These are phyloP conservation scores for Chrysomela aeneicollis DNA, from an alignment of 2,888 invertebrate species.

Conservation along the genomic window DNA sequence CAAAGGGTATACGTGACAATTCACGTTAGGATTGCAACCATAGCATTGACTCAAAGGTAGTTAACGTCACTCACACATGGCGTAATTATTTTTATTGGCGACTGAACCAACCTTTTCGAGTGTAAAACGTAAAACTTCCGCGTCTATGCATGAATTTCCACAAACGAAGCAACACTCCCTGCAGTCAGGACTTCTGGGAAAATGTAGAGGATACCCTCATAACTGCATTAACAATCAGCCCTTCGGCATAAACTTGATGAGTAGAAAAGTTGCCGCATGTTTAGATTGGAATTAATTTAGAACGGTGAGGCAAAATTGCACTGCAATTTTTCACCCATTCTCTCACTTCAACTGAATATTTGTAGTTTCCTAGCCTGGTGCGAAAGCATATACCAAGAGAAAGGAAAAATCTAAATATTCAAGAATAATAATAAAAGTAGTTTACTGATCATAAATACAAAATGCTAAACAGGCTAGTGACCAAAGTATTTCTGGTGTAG, in stretches of 20 bases:
- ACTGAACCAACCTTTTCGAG: conserved; percentile 19
- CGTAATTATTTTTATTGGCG: conserved; percentile 22
- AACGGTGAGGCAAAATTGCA: conserved; percentile 7
- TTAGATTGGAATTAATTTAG: conserved; percentile 28
- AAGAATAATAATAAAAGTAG: no score
- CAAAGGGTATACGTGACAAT: not conserved
- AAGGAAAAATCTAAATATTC: no score
- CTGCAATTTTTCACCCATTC: not conserved
- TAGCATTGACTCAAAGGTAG: not conserved
- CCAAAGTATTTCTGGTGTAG: no score
- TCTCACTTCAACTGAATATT: no score
- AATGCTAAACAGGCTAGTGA: no score
- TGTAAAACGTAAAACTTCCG: conserved; percentile 27
- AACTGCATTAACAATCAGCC: conserved; percentile 41
- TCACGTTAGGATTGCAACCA: not conserved
- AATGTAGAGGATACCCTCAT: conserved; percentile 44
- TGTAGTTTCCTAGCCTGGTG: no score
- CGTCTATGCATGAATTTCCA: conserved; percentile 19
- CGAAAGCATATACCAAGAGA: no score
- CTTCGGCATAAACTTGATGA: conserved; percentile 33
- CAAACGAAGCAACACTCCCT: conserved; percentile 40
- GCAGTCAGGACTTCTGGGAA: conserved; percentile 39
- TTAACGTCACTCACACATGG: conserved; percentile 22
- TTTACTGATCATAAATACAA: no score
- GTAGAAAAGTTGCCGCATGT: conserved; percentile 33